Conservation (phyloP, 1,140 invertebrate genomes). For the Heliconius melpomene region DNA sequence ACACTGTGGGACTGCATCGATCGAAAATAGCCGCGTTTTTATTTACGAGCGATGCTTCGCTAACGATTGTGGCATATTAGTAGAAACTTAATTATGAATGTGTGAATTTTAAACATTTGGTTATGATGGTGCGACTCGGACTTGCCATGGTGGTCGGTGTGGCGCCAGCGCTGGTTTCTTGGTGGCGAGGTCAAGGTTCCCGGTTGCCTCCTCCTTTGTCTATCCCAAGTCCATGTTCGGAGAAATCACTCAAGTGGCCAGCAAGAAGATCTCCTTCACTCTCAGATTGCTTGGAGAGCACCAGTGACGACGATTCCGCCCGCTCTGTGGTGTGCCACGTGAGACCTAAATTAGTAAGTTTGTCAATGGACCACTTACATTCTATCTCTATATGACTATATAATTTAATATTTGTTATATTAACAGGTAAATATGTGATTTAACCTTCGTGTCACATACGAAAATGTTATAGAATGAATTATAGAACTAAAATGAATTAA, state of each 20-base stretch:
- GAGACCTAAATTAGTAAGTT: slow-evolving; percentile 73
- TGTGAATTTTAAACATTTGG: slow-evolving; percentile 33
- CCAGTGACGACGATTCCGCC: slow-evolving; percentile 74
- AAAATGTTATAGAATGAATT: no score
- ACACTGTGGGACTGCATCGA: slow-evolving; percentile 57
- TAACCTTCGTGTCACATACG: no score
- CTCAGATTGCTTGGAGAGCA: slow-evolving; percentile 73
- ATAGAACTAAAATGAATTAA: no score
- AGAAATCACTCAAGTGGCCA: slow-evolving; percentile 63
- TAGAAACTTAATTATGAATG: slow-evolving; percentile 34
- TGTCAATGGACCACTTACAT: not conserved
- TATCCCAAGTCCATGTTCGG: slow-evolving; percentile 48
- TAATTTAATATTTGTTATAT: not conserved
- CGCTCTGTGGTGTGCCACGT: slow-evolving; percentile 74
- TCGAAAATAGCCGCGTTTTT: slow-evolving; percentile 66
- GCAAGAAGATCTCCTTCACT: slow-evolving; percentile 65
- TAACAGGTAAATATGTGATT: no score
- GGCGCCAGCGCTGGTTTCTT: slow-evolving; percentile 72
- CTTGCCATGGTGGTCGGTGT: slow-evolving; percentile 75
- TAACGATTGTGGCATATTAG: slow-evolving; percentile 22
- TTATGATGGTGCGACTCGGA: slow-evolving; percentile 68
- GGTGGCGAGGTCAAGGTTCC: slow-evolving; percentile 65
- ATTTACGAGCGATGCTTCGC: slow-evolving; percentile 60
- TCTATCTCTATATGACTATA: not conserved
- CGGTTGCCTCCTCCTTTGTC: slow-evolving; percentile 55